Conservation (phyloP, 2,797 vertebrate species). For the Numenius phaeopus region DNA sequence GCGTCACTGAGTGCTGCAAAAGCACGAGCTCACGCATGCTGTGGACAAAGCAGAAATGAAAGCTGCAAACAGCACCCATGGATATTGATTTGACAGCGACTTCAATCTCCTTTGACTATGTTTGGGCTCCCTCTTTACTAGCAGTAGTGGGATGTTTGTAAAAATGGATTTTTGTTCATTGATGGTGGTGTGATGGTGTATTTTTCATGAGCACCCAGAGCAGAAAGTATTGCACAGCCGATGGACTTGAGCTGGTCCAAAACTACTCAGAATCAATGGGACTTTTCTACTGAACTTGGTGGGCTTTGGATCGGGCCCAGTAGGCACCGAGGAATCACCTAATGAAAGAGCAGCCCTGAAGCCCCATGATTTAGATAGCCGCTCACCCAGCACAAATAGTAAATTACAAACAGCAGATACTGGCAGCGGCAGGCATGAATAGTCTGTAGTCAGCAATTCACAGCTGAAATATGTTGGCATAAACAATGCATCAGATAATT, state of each 20-base stretch:
- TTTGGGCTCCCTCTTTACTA: not conserved
- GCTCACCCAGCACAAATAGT: slow-evolving; percentile 37
- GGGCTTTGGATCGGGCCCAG: not conserved
- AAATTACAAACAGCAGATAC: slow-evolving; percentile 48
- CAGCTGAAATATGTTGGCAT: slow-evolving; percentile 33
- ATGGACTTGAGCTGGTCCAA: not conserved
- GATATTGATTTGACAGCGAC: not conserved
- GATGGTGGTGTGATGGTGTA: not conserved
- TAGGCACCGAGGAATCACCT: not conserved
- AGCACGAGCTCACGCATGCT: not conserved
- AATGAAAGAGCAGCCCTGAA: slow-evolving; percentile 1
- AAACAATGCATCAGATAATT: slow-evolving; percentile 48
- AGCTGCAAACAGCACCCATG: not conserved
- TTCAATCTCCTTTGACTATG: not conserved
- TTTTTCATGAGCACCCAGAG: not conserved
- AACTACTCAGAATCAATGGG: not conserved
- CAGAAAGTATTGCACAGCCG: not conserved
- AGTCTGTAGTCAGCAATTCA: slow-evolving; percentile 49
- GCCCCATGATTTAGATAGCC: not conserved
- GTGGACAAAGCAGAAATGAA: not conserved
- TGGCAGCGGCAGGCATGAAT: slow-evolving; percentile 35
- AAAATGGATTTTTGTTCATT: not conserved
- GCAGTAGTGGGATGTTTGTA: not conserved
- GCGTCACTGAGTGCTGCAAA: not conserved
- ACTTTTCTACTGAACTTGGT: not conserved